Evolutionary conservation across 2,888 invertebrate genomes (phyloP).

Genomic region (Eledona agricola): DNA sequence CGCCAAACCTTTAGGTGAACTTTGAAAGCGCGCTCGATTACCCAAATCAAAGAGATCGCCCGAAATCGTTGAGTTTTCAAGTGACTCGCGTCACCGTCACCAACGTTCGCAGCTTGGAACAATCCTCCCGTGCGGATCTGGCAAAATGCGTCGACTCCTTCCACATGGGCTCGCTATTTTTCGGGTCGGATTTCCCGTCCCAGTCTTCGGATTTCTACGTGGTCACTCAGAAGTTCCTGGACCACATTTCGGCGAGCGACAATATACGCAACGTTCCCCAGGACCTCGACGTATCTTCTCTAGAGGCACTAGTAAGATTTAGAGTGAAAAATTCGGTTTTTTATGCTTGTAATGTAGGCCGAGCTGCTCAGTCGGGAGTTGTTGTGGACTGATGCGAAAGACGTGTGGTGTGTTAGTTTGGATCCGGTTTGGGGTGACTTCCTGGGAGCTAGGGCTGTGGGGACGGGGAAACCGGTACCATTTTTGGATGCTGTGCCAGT

Average conservation of each 20-base stretch:
- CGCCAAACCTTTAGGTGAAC: constrained; percentile 68
- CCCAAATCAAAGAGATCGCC: constrained; percentile 85
- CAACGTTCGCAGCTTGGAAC: constrained; percentile 72
- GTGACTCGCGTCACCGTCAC: constrained; percentile 79
- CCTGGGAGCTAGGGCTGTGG: constrained; percentile 80
- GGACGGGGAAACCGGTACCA: constrained; percentile 77
- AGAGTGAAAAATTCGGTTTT: constrained; percentile 9
- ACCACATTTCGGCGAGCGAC: constrained; percentile 69
- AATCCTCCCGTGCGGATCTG: constrained; percentile 79
- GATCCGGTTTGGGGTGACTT: constrained; percentile 97
- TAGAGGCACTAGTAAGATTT: constrained; percentile 53
- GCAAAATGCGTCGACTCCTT: constrained; percentile 82
- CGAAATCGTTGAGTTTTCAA: constrained; percentile 85
- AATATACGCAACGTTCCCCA: constrained; percentile 61
- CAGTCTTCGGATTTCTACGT: constrained; percentile 75
- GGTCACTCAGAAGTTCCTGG: constrained; percentile 82
- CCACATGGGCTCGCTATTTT: constrained; percentile 78
- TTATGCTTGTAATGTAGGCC: too few species aligned
- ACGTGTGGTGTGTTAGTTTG: constrained; percentile 86
- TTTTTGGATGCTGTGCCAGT: constrained; percentile 87
- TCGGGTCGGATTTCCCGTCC: constrained; percentile 81
- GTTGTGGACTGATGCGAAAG: constrained; percentile 85
- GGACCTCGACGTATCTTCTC: constrained; percentile 52
- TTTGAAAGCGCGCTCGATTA: constrained; percentile 81
- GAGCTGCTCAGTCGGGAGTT: constrained; percentile 57